Conservation (phyloP, 2,113 vertebrate species). For the Lontra canadensis region DNA sequence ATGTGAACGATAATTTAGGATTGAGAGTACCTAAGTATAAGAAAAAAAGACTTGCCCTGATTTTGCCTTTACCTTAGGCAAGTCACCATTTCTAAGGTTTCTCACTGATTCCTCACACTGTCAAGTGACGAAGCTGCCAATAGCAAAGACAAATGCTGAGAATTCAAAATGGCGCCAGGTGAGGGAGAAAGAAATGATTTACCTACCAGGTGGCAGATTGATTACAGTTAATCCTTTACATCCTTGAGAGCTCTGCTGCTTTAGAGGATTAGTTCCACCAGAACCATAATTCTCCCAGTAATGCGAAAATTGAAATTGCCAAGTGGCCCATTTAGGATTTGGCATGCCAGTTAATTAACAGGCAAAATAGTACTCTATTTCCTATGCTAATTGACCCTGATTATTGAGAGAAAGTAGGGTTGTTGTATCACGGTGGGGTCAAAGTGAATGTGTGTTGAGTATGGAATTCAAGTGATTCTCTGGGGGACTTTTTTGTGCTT, state of each 20-base stretch:
- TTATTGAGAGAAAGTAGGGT: not conserved
- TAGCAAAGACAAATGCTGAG: not conserved
- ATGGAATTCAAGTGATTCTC: not conserved
- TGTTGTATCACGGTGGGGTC: not conserved
- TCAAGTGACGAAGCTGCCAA: not conserved
- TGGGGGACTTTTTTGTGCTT: not conserved
- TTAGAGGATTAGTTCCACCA: not conserved
- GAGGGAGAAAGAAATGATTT: not conserved
- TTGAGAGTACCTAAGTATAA: not conserved
- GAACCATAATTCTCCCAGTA: not conserved
- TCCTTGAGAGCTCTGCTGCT: not conserved
- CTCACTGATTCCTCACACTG: not conserved
- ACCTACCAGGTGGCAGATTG: not conserved
- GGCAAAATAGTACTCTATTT: conserved; percentile 1
- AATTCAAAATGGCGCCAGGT: not conserved
- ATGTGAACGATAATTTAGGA: not conserved
- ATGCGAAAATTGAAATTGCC: conserved; percentile 12
- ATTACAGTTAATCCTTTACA: not conserved
- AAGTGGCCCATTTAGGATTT: not conserved
- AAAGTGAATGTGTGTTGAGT: not conserved
- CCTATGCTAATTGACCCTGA: not conserved
- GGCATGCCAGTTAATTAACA: not conserved
- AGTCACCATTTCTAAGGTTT: not conserved
- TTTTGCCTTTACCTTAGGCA: not conserved
- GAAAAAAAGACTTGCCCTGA: not conserved